phyloP scores from a whole-genome alignment of 2,113 vertebrate species.

The Hypocryptadius cinnamomeus region DNA sequence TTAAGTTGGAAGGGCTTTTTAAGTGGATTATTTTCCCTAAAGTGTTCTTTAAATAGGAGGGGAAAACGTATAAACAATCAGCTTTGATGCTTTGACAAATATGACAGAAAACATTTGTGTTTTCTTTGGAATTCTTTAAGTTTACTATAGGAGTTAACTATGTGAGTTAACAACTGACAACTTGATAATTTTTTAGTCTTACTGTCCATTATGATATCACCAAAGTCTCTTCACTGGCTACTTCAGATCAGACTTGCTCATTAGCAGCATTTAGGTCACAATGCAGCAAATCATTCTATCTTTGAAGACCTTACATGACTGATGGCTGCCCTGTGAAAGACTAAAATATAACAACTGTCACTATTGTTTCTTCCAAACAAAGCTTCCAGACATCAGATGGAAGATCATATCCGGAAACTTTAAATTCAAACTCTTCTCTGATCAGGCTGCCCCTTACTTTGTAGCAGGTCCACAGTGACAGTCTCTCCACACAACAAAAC shows the following conservation, averaged over 20 bases:
- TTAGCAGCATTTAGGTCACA: not conserved
- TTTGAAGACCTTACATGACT: not conserved
- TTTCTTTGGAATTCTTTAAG: not conserved
- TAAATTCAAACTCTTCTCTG: not conserved
- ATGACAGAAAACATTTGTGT: not conserved
- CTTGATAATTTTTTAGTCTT: not conserved
- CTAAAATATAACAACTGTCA: not conserved
- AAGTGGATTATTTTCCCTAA: conserved; percentile 1
- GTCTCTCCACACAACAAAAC: not conserved
- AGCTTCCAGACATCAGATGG: not conserved
- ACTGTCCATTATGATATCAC: not conserved
- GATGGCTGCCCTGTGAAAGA: not conserved
- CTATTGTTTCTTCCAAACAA: not conserved
- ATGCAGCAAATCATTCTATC: not conserved
- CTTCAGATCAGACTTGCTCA: not conserved
- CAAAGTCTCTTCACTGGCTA: not conserved
- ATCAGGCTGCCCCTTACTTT: not conserved
- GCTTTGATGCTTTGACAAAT: not conserved
- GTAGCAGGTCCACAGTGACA: not conserved
- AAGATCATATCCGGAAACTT: not conserved
- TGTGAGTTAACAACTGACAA: not conserved
- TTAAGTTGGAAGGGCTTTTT: not conserved
- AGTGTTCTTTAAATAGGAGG: conserved; percentile 8
- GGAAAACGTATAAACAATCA: not conserved
- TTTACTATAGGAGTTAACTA: not conserved